phyloP scores from a whole-genome alignment of 2,113 vertebrate genomes.

The Notechis scutatus region DNA sequence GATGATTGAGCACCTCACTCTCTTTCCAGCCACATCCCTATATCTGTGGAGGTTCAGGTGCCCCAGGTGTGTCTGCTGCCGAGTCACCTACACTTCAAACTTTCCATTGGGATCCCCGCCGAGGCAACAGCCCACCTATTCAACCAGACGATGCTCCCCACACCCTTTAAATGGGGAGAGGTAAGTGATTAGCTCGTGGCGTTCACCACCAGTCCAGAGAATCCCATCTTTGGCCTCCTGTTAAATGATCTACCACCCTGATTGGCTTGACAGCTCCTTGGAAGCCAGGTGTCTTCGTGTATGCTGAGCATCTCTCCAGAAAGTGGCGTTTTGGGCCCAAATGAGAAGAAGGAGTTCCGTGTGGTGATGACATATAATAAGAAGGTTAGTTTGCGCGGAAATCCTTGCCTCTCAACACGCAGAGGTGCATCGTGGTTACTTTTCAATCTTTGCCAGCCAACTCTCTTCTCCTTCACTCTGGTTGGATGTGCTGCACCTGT shows the following conservation, averaged over 20 bases:
- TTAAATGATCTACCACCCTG: background rate
- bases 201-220: fast-evolving
- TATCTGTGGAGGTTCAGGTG: conserved; percentile 83
- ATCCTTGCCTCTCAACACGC: background rate
- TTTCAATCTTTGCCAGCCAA: background rate
- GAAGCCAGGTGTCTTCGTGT: conserved; percentile 74
- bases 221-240: background rate
- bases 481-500: background rate
- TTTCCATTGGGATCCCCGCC: conserved; percentile 78
- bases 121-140: conserved; percentile 67
- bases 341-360: conserved; percentile 71
- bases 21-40: conserved; percentile 78
- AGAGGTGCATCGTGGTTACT: background rate
- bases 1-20: conserved; percentile 42
- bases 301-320: conserved; percentile 65
- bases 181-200: conserved; percentile 47
- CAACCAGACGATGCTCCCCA: conserved; percentile 84
- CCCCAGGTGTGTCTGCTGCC: conserved; percentile 78
- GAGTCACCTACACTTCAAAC: conserved; percentile 71
- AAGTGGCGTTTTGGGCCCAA: conserved; percentile 75
- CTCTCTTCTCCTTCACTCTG: background rate
- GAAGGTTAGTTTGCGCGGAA: conserved; percentile 63
- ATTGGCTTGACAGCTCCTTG: conserved; percentile 71
- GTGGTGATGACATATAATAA: conserved; percentile 71
- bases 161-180: conserved; percentile 81